Conservation (phyloP, 1,140 invertebrate genomes). For the Drosophila tsacasi region DNA sequence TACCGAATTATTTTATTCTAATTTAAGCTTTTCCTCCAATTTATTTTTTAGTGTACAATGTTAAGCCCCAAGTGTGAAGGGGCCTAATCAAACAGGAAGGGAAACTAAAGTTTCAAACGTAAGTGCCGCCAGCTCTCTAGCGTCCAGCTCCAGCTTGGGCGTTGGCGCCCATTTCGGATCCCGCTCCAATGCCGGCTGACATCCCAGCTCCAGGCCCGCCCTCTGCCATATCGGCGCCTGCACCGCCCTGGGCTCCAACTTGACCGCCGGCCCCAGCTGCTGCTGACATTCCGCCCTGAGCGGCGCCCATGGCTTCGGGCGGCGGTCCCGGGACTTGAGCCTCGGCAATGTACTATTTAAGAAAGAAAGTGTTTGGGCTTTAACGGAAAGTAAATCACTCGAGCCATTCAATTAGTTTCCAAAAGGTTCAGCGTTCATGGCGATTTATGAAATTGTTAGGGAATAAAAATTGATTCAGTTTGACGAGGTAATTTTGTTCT, state of each 20-base stretch:
- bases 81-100: constrained; percentile 21
- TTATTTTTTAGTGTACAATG: constrained; percentile 10
- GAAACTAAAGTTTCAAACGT: constrained; percentile 32
- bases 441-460: neutral
- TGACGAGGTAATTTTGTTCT: too few species aligned
- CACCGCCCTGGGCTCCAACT: constrained; percentile 29
- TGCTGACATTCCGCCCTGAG: constrained; percentile 37
- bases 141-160: constrained; percentile 32
- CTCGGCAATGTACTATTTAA: constrained; percentile 28
- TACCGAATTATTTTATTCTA: neutral
- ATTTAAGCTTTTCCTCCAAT: neutral
- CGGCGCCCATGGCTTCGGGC: constrained; percentile 32
- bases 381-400: neutral
- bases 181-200: constrained; percentile 32
- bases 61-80: neutral
- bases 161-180: constrained; percentile 21
- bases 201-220: constrained; percentile 34
- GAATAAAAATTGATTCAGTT: neutral
- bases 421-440: neutral
- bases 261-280: constrained; percentile 24
- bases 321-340: constrained; percentile 26
- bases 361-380: neutral
- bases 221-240: constrained; percentile 26
- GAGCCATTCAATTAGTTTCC: neutral
- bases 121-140: constrained; percentile 20